These are phyloP conservation scores for Tenthredo scrophulariae DNA, from an alignment of 2,888 invertebrate genomes.

Conservation along the genomic window DNA sequence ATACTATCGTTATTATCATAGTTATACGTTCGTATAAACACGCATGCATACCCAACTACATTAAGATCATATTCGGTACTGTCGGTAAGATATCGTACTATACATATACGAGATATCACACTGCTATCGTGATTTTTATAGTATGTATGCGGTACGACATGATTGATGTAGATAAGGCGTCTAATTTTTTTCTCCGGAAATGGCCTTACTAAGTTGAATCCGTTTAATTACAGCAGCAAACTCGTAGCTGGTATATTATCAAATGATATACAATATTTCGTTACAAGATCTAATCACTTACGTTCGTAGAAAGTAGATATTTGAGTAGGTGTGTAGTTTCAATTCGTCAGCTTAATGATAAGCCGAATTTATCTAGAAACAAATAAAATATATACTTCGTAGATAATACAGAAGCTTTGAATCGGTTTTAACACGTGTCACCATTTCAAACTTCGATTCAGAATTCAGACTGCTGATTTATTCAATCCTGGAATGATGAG, in stretches of 20 bases:
- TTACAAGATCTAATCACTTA: not conserved
- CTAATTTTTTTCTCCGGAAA: not conserved
- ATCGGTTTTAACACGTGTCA: not conserved
- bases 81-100: not conserved
- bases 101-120: not conserved
- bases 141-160: not conserved
- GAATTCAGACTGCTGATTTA: not conserved
- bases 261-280: not conserved
- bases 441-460: not conserved
- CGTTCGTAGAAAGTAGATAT: not conserved
- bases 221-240: not conserved
- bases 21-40: not conserved
- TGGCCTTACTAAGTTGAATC: not conserved
- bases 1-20: not conserved
- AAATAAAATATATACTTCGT: not conserved
- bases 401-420: not conserved
- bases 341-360: not conserved
- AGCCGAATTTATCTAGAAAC: not conserved
- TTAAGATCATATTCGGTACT: not conserved
- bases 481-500: not conserved
- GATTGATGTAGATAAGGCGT: not conserved
- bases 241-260: not conserved
- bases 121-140: not conserved
- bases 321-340: not conserved
- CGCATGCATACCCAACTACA: not conserved